Base-by-base conservation (phyloP, 2,888 invertebrate genomes). In the Brachypalpus laphriformis region DNA sequence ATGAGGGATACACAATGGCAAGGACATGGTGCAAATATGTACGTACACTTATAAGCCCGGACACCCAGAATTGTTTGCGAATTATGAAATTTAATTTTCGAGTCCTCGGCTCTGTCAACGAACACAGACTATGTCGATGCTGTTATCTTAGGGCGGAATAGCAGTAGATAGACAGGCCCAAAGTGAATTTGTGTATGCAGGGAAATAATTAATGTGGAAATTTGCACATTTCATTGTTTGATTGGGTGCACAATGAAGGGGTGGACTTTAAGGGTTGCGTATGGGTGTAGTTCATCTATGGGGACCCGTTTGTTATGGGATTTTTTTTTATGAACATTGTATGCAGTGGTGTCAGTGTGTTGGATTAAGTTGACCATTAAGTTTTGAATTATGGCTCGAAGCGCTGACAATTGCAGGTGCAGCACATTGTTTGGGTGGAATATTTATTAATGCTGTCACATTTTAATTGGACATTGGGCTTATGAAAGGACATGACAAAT, bases 351-450 rank as follows among this genome's bases (percentile, higher is more conserved):
- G 49, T 9, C 11, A 37, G 66, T 56, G 22, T 57, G 40, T n/a
- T n/a, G 83, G 80, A 63, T 83, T 83, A 78, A 83, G 74, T 78
- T 80, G 74, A 70, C 74, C 83, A 83, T 83, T 83, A 80, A 80
- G 57, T 68, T 70, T 70, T 83, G 83, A 83, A 65, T 75, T 70
- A 83, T 80, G 70, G 51, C 20, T 37, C 70, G 59, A 34, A 61
- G 37, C 31, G 74, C 47, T 31, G 74, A 70, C 70, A 70, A 34
- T 74, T 83, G 83, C 83, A 83, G 70, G 74, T 80, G 83, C 74
- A 75, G 78, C 68, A 78, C n/a, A 56, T 42, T 77, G 45, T 61
- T 65, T 61, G 61, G 6, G 2, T n/a, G 61, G 16, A 51, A 63
- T 22, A 74, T 83, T 83, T 78, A 66, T 74, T 47, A 34, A 20